phyloP scores from a whole-genome alignment of 1,140 invertebrate species.

The Drosophila simulans region DNA sequence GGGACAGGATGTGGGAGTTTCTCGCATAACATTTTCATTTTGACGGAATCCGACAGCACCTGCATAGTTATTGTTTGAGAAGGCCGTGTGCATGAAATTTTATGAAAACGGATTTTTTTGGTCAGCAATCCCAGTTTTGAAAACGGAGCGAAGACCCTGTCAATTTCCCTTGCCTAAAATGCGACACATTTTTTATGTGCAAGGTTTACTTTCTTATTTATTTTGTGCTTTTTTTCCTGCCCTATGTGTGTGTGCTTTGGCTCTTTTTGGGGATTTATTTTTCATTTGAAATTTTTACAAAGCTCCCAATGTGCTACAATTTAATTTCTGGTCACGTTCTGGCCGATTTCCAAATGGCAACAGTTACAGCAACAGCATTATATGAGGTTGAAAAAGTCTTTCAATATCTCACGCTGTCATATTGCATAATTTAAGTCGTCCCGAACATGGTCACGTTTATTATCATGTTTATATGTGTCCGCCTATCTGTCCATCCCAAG shows the following conservation, averaged over 20 bases:
- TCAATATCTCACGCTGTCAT: slow-evolving; percentile 44
- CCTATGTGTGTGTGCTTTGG: slow-evolving; percentile 39
- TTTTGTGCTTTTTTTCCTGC: slow-evolving; percentile 19
- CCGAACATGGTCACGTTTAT: slow-evolving; percentile 33
- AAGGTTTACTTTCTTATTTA: slow-evolving; percentile 31
- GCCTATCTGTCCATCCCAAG: not conserved
- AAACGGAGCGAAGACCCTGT: slow-evolving; percentile 6
- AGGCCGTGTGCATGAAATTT: slow-evolving; percentile 63
- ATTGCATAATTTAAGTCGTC: slow-evolving; percentile 45
- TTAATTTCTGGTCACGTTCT: slow-evolving; percentile 80
- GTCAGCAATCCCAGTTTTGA: slow-evolving; percentile 3
- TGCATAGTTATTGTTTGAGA: slow-evolving; percentile 56
- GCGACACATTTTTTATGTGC: slow-evolving; percentile 38
- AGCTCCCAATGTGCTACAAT: slow-evolving; percentile 62
- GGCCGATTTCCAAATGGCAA: slow-evolving; percentile 75
- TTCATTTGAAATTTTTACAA: slow-evolving; percentile 75
- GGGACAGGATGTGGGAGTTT: slow-evolving; percentile 30
- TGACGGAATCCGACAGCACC: slow-evolving; percentile 74
- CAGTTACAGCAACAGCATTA: slow-evolving; percentile 25
- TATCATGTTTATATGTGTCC: slow-evolving; percentile 23
- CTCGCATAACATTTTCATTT: slow-evolving; percentile 44
- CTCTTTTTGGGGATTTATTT: slow-evolving; percentile 69
- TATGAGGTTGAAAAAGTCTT: slow-evolving; percentile 34
- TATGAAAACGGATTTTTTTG: slow-evolving; percentile 66
- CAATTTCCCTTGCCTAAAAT: slow-evolving; percentile 19